Conservation (phyloP, 2,797 vertebrate species). For the Molossus molossus region DNA sequence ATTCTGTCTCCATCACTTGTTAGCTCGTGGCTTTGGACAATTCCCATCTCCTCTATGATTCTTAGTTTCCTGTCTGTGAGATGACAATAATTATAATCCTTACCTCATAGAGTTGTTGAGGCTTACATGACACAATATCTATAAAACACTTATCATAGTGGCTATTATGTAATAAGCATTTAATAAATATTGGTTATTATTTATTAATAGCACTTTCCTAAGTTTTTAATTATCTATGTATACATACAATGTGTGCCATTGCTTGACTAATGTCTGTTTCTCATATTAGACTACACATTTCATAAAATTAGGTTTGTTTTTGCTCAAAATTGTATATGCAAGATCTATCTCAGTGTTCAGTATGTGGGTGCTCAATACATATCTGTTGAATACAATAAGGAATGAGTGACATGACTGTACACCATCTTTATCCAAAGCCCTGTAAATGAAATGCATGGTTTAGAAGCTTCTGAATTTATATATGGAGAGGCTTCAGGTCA, state of each 20-base stretch:
- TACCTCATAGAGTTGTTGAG: background rate
- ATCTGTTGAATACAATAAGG: background rate
- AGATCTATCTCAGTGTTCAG: background rate
- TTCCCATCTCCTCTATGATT: background rate
- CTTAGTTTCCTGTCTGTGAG: background rate
- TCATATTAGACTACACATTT: background rate
- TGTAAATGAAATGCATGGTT: background rate
- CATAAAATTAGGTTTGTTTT: background rate
- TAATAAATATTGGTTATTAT: background rate
- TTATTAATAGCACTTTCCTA: background rate
- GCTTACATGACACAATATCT: background rate
- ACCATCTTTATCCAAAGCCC: background rate
- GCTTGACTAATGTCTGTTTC: background rate
- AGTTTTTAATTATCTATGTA: background rate
- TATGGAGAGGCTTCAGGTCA: background rate
- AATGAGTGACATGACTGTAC: background rate
- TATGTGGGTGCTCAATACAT: background rate
- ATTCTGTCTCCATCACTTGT: background rate
- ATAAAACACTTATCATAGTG: background rate
- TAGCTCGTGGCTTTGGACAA: background rate
- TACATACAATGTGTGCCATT: background rate
- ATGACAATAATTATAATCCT: slow-evolving; percentile 16
- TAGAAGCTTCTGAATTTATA: background rate
- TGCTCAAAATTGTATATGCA: background rate
- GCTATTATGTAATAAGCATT: background rate